Conservation (phyloP, 30 jellyfish, hydroid and myxozoan genomes). For the Cassiopea xamachana region DNA sequence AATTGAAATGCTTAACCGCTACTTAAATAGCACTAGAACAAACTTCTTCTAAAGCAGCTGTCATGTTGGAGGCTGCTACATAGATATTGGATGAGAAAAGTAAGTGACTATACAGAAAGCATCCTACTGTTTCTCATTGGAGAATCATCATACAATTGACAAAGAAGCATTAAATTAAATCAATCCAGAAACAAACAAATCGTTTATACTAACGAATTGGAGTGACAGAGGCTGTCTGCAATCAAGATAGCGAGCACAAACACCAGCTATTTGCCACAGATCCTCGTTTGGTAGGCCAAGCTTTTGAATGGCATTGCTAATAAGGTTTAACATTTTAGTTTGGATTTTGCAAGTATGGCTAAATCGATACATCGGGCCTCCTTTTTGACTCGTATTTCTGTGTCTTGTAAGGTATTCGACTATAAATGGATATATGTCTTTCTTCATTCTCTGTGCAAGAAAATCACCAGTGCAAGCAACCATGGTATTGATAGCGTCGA, state of each 20-base stretch:
- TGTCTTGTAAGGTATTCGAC: conserved; percentile 60
- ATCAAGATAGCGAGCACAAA: conserved; percentile 64
- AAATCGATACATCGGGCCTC: conserved; percentile 56
- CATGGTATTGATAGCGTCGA: conserved; percentile 75
- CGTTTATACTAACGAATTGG: conserved; percentile 63
- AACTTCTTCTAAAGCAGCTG: too few relatives aligned
- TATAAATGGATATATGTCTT: conserved; percentile 82
- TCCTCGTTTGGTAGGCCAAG: conserved; percentile 69
- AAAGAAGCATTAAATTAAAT: too few relatives aligned
- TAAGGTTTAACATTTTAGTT: conserved; percentile 36
- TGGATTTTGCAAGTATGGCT: conserved; percentile 66
- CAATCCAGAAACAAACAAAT: not conserved
- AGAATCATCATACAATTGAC: not conserved
- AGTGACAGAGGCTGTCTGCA: conserved; percentile 78
- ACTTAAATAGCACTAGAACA: too few relatives aligned
- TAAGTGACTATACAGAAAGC: too few relatives aligned
- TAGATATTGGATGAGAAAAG: too few relatives aligned
- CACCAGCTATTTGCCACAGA: conserved; percentile 37
- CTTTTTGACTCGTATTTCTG: conserved; percentile 27
- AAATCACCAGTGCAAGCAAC: conserved; percentile 87
- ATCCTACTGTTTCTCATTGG: not conserved
- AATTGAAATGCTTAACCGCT: too few relatives aligned
- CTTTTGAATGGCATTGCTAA: conserved; percentile 67
- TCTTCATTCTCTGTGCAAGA: conserved; percentile 86
- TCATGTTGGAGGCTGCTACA: too few relatives aligned